These are phyloP conservation scores for Zaprionus ghesquierei DNA, from an alignment of 1,140 invertebrate species.

Conservation along the genomic window DNA sequence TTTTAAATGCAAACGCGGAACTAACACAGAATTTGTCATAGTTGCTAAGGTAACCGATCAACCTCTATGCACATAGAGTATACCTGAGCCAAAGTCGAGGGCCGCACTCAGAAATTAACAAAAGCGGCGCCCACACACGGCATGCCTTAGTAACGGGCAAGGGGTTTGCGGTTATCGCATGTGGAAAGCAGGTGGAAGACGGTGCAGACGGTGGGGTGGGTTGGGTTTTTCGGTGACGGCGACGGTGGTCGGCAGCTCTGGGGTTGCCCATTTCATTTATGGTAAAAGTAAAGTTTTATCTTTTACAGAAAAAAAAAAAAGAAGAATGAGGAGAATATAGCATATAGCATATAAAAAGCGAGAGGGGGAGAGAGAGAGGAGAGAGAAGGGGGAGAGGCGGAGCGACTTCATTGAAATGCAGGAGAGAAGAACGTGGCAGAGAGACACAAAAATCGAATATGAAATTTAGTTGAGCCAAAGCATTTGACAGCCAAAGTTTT, in stretches of 20 bases:
- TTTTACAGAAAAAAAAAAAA: conserved; percentile 17
- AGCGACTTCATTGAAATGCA: conserved; percentile 74
- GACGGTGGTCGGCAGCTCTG: neutral
- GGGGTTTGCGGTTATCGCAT: neutral
- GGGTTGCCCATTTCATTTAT: conserved; percentile 15
- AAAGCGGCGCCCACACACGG: conserved; percentile 30
- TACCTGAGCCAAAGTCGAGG: conserved; percentile 5
- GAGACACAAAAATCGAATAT: conserved; percentile 63
- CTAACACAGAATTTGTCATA: too few species aligned
- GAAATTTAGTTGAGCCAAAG: conserved; percentile 74
- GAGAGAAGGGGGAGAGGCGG: conserved; percentile 1
- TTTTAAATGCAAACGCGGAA: too few species aligned
- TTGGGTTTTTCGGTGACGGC: too few species aligned
- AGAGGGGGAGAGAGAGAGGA: neutral
- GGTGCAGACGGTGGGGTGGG: neutral
- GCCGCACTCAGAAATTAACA: conserved; percentile 19
- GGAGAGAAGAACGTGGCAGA: conserved; percentile 30
- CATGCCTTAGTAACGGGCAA: neutral
- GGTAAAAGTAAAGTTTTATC: conserved; percentile 43
- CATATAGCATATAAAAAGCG: neutral
- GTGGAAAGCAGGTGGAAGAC: neutral
- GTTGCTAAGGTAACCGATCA: too few species aligned
- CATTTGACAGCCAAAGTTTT: conserved; percentile 73
- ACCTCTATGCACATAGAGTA: neutral
- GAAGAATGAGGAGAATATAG: neutral